Evolutionary conservation across 2,888 invertebrate genomes (phyloP).

Genomic region (Euplexia lucipara): DNA sequence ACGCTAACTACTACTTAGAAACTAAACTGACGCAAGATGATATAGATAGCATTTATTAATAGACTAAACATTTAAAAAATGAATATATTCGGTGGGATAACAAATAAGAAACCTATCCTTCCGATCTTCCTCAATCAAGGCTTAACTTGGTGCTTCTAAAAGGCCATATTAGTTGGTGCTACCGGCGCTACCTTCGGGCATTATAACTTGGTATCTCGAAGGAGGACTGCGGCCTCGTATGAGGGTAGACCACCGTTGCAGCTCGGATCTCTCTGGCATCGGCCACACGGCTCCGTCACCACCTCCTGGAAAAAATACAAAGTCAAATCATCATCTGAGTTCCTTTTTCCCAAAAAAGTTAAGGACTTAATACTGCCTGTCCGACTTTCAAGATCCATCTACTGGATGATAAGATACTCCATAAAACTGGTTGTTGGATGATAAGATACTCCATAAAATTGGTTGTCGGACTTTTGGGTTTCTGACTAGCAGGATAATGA

Average conservation of each 20-base stretch:
- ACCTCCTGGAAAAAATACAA: slow-evolving; percentile 78
- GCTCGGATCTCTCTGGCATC: slow-evolving; percentile 69
- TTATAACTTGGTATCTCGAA: slow-evolving; percentile 88
- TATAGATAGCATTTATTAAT: background rate
- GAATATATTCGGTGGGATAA: slow-evolving; percentile 11
- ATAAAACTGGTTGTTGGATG: no score
- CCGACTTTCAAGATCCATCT: no score
- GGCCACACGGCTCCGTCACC: slow-evolving; percentile 75
- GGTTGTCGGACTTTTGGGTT: no score
- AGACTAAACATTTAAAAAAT: background rate
- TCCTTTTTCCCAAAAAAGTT: no score
- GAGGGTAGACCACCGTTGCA: slow-evolving; percentile 89
- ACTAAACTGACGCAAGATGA: background rate
- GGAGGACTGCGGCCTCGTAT: slow-evolving; percentile 92
- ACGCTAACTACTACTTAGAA: no score
- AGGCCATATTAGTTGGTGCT: slow-evolving; percentile 37
- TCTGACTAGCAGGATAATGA: no score
- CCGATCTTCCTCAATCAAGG: no score
- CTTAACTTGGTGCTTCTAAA: slow-evolving; percentile 43
- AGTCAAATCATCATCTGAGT: no score
- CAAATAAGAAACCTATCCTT: slow-evolving; percentile 20
- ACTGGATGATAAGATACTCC: no score
- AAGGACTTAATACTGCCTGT: no score
- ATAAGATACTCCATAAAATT: no score
- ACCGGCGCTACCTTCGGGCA: slow-evolving; percentile 23